These are phyloP conservation scores for Pseudotriccus pelzelni DNA, from an alignment of 2,797 vertebrate genomes.

Conservation along the genomic window DNA sequence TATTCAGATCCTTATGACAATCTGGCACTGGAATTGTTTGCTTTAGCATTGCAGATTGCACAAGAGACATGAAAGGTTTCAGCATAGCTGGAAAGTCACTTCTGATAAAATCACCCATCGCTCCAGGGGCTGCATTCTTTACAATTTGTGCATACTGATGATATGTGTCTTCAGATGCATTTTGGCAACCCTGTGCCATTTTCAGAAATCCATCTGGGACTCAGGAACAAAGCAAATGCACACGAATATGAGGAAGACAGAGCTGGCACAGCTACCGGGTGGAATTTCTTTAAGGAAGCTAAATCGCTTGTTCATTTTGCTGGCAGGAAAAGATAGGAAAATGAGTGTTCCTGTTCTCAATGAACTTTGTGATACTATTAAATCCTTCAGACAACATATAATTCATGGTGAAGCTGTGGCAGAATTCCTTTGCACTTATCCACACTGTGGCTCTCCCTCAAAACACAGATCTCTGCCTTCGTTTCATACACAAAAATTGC, in stretches of 20 bases:
- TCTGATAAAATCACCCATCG: constrained; percentile 66
- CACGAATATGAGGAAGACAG: constrained; percentile 52
- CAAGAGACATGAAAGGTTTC: constrained; percentile 68
- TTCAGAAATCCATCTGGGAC: constrained; percentile 59
- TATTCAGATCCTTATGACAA: constrained; percentile 50
- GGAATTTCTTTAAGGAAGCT: constrained; percentile 71
- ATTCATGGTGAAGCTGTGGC: constrained; percentile 30
- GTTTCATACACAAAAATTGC: background rate
- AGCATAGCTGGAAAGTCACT: constrained; percentile 67
- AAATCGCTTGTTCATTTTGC: constrained; percentile 51
- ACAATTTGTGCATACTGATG: constrained; percentile 58
- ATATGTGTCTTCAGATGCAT: constrained; percentile 35
- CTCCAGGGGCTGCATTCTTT: constrained; percentile 45
- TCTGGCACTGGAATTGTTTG: constrained; percentile 63
- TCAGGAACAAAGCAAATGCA: constrained; percentile 47
- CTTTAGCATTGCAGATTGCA: constrained; percentile 68
- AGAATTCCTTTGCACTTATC: constrained; percentile 55
- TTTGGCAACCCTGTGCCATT: constrained; percentile 41
- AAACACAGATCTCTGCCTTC: constrained; percentile 12
- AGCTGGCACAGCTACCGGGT: constrained; percentile 68
- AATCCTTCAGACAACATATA: constrained; percentile 56
- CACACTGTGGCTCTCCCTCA: constrained; percentile 25
- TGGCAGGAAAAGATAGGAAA: constrained; percentile 72
- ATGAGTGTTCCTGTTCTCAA: constrained; percentile 47
- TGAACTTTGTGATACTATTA: constrained; percentile 44